A percentile compares a stretch with the other conserved stretches of the same genome.
phyloP scores from a whole-genome alignment of 2,113 vertebrate species.

The Atrichornis clamosus region DNA sequence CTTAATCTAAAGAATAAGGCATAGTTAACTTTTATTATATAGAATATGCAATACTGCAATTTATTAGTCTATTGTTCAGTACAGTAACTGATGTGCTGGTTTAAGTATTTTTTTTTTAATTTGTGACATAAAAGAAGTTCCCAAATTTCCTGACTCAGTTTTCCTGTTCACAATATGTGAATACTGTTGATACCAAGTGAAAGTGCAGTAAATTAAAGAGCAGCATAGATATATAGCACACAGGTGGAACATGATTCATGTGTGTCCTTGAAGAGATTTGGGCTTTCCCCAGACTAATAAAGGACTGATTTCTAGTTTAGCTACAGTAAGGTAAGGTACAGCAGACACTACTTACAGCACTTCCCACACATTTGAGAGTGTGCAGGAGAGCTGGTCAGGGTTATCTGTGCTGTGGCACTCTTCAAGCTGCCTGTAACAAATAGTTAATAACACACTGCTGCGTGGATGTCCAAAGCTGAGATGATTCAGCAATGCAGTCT shows the following conservation, averaged over 20 bases:
- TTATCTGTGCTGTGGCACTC: not conserved
- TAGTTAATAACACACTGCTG: not conserved
- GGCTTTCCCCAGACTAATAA: not conserved
- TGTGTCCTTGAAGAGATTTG: not conserved
- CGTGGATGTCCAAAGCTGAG: not conserved
- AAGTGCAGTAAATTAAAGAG: not conserved
- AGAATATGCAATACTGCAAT: conserved; percentile 33
- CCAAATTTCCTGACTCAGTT: not conserved
- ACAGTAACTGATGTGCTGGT: not conserved
- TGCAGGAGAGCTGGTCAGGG: not conserved
- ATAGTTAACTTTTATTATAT: conserved; percentile 55
- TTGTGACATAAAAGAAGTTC: not conserved
- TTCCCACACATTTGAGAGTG: rapidly evolving
- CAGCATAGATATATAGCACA: not conserved
- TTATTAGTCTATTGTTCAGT: conserved; percentile 17
- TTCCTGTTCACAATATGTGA: not conserved
- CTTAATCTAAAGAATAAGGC: conserved; percentile 50
- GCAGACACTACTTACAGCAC: not conserved
- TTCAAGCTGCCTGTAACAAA: not conserved
- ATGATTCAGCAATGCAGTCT: not conserved
- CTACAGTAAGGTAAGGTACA: too few relatives aligned
- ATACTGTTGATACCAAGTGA: not conserved
- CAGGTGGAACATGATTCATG: not conserved
- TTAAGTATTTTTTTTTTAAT: not conserved
- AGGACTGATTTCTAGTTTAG: not conserved